A percentile compares a stretch with the other conserved stretches of the same genome.
These are phyloP conservation scores for Gari tellinella DNA, from an alignment of 2,888 invertebrate species.

Conservation along the genomic window DNA sequence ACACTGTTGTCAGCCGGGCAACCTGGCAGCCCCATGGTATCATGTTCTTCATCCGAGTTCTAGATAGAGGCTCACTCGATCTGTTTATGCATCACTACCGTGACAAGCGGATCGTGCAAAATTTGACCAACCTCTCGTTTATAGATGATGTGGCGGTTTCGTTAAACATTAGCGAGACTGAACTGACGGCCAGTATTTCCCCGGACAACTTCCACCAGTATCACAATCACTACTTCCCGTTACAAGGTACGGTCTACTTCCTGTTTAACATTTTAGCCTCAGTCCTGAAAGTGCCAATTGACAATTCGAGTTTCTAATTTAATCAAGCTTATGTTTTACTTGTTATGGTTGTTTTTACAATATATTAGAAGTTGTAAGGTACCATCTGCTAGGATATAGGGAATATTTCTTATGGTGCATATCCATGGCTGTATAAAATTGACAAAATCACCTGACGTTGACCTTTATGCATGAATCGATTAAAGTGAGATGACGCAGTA, in stretches of 20 bases:
- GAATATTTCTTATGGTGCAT: too few relatives aligned
- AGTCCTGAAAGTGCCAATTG: too few relatives aligned
- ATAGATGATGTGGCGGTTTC: slow-evolving; percentile 43
- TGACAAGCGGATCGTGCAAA: slow-evolving; percentile 24
- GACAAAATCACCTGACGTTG: too few relatives aligned
- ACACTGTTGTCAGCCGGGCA: slow-evolving; percentile 36
- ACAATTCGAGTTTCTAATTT: too few relatives aligned
- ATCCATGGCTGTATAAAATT: too few relatives aligned
- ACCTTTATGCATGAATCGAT: too few relatives aligned
- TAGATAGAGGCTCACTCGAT: slow-evolving; percentile 6
- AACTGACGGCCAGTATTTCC: slow-evolving; percentile 31
- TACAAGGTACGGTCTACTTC: slow-evolving; percentile 40
- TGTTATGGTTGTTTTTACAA: too few relatives aligned
- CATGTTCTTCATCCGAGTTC: slow-evolving; percentile 27
- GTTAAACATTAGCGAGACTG: slow-evolving; percentile 43
- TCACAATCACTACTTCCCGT: slow-evolving; percentile 10
- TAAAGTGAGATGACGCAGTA: too few relatives aligned
- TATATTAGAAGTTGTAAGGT: too few relatives aligned
- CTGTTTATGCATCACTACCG: slow-evolving; percentile 33
- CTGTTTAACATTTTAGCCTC: too few relatives aligned
- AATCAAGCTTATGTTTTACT: too few relatives aligned
- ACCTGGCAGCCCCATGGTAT: slow-evolving; percentile 46
- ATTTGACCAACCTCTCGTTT: slow-evolving; percentile 34
- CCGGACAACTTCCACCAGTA: slow-evolving; percentile 27
- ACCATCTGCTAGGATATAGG: too few relatives aligned